Evolutionary conservation across 2,888 invertebrate species (phyloP).

Genomic region (Galeruca laticollis): DNA sequence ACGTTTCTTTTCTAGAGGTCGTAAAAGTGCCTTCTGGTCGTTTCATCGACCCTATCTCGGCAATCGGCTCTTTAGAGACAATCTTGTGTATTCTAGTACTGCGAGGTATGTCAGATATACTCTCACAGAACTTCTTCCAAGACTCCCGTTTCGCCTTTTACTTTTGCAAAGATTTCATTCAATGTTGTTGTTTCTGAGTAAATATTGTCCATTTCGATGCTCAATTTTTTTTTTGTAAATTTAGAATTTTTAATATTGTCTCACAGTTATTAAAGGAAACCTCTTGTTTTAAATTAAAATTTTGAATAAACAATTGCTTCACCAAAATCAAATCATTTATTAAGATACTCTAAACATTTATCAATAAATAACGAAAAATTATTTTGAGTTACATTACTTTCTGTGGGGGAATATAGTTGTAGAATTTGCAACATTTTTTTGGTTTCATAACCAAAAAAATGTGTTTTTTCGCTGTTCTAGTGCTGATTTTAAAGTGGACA

Average conservation of each 20-base stretch:
- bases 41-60: too few species aligned
- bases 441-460: not conserved
- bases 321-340: not conserved
- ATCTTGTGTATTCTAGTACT: too few species aligned
- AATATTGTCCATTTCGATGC: not conserved
- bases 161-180: not conserved
- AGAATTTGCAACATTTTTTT: conserved; percentile 4
- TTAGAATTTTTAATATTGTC: not conserved
- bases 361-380: not conserved
- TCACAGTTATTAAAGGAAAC: not conserved
- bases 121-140: too few species aligned
- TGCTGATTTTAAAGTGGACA: too few species aligned
- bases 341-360: not conserved
- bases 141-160: too few species aligned
- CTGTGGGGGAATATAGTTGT: not conserved
- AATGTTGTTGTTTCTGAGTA: not conserved
- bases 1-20: too few species aligned
- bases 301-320: not conserved
- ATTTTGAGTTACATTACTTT: not conserved
- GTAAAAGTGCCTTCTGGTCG: too few species aligned
- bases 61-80: too few species aligned
- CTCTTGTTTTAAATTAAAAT: not conserved
- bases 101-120: too few species aligned
- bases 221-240: too few species aligned
- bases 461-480: not conserved